Percentiles rank a stretch among this genome's conserved stretches.
Evolutionary conservation across 2,797 vertebrate genomes (phyloP).

Genomic region (Pseudocheirus occidentalis): DNA sequence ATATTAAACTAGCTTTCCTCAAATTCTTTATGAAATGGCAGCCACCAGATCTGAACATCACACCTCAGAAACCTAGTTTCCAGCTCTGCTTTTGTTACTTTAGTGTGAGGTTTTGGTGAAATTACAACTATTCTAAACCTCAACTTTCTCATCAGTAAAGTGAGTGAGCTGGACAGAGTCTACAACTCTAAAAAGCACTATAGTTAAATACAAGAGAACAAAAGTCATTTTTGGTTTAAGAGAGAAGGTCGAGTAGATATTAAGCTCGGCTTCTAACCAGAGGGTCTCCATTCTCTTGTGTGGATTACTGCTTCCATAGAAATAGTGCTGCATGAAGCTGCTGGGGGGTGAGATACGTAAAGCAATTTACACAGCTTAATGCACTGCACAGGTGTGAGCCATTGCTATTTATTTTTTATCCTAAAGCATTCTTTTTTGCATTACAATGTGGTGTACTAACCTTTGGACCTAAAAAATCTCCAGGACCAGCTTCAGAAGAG

Average conservation of each 20-base stretch:
- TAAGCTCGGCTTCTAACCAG: not conserved
- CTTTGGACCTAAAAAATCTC: conserved; percentile 84
- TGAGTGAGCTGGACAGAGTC: not conserved
- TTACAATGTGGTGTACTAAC: conserved; percentile 72
- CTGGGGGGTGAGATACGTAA: not conserved
- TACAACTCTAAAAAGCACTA: not conserved
- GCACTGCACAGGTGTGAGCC: not conserved
- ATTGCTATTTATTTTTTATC: not conserved
- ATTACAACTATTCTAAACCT: not conserved
- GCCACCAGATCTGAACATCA: not conserved
- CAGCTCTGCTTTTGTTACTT: not conserved
- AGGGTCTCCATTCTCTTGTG: not conserved
- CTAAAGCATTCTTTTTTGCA: not conserved
- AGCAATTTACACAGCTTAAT: not conserved
- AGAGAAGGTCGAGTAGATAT: not conserved
- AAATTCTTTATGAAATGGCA: not conserved
- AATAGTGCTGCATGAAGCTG: not conserved
- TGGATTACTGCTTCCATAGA: not conserved
- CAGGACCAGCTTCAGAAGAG: conserved; percentile 82
- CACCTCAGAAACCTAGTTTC: not conserved
- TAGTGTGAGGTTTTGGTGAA: not conserved
- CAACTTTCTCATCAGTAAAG: not conserved
- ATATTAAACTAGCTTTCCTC: not conserved
- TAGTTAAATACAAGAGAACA: no score
- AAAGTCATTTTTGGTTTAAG: not conserved